A percentile compares a stretch with the other conserved stretches of the same genome.
Conservation (phyloP, 2,888 invertebrate species). For the Mactromeris polynyma region DNA sequence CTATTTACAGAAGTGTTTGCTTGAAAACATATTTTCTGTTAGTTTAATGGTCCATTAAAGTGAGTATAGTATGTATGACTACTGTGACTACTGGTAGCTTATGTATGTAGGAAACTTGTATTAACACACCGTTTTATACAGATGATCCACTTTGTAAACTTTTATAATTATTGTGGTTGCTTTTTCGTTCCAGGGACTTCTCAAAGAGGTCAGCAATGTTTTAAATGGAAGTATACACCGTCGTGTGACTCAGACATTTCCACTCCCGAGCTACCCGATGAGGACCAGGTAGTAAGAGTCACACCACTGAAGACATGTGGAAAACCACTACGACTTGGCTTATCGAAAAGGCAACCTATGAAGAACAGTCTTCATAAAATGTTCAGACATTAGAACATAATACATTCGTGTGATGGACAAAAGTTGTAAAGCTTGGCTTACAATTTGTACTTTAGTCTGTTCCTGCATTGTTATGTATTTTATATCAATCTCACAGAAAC, state of each 20-base stretch:
- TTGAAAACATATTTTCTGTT: no score
- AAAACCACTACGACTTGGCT: slow-evolving; percentile 72
- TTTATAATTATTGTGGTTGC: not conserved
- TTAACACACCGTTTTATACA: not conserved
- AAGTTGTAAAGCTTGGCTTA: no score
- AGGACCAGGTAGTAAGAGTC: slow-evolving; percentile 51
- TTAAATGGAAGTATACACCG: slow-evolving; percentile 75
- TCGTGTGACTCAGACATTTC: slow-evolving; percentile 65
- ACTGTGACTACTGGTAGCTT: no score
- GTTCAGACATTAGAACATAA: not conserved
- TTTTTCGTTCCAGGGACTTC: not conserved
- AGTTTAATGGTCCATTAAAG: no score
- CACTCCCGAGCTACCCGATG: slow-evolving; percentile 49
- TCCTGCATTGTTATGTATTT: no score
- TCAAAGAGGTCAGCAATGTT: slow-evolving; percentile 45
- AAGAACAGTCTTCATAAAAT: slow-evolving; percentile 61
- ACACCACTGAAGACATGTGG: slow-evolving; percentile 64
- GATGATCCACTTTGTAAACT: not conserved
- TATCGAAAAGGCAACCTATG: slow-evolving; percentile 68
- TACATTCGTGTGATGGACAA: no score
- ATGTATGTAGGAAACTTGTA: not conserved
- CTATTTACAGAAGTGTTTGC: no score
- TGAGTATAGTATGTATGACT: no score
- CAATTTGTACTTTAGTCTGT: no score
- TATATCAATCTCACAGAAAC: no score